Conservation (phyloP, 2,888 invertebrate genomes). For the Eurytoma adleriae region DNA sequence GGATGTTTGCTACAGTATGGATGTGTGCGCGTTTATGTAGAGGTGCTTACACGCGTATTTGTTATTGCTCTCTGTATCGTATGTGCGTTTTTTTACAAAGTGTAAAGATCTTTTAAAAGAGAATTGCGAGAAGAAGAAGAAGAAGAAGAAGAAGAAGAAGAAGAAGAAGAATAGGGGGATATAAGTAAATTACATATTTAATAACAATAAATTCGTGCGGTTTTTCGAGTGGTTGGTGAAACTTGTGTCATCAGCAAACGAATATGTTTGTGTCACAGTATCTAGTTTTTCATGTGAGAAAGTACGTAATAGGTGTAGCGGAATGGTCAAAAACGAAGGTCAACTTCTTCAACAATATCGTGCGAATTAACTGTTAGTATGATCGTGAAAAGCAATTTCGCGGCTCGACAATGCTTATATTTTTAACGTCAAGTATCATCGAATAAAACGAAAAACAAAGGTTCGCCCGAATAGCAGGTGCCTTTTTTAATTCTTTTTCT, state of each 20-base stretch:
- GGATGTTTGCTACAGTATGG: conserved; percentile 32
- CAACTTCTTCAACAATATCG: conserved; percentile 88
- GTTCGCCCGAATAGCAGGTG: neutral
- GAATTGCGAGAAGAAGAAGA: neutral
- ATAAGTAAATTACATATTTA: conserved; percentile 6
- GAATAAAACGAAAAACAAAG: neutral
- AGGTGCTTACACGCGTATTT: conserved; percentile 30
- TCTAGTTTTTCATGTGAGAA: neutral
- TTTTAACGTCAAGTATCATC: neutral
- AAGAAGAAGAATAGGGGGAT: neutral
- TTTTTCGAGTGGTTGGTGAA: neutral
- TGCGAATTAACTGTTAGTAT: neutral
- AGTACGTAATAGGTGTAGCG: conserved; percentile 78
- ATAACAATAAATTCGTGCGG: conserved; percentile 3
- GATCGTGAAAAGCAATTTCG: conserved; percentile 2
- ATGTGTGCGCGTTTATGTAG: conserved; percentile 29
- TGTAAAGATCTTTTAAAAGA: neutral
- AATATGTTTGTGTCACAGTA: conserved; percentile 1
- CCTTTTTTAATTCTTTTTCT: neutral
- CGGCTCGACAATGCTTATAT: conserved; percentile 31
- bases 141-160: no score
- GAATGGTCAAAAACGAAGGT: conserved; percentile 95
- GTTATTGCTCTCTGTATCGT: conserved; percentile 5
- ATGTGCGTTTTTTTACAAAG: conserved; percentile 14
- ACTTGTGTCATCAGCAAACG: neutral